These are phyloP conservation scores for Ceratosolen solmsi DNA, from an alignment of 1,140 invertebrate genomes.

Conservation along the genomic window DNA sequence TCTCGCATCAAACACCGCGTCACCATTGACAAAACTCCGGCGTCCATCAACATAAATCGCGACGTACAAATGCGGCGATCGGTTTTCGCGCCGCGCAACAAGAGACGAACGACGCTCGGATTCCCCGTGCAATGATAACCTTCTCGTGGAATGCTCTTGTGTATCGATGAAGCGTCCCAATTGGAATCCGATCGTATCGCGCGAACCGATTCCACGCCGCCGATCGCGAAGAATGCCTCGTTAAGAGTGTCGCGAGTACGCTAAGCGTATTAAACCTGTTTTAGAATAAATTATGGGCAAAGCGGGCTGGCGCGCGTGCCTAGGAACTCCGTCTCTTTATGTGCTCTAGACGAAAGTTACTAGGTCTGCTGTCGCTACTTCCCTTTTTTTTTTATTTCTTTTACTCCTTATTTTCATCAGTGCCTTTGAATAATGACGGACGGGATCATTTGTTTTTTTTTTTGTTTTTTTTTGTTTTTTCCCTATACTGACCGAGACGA, in stretches of 20 bases:
- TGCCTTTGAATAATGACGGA: neutral
- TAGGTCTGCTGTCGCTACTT: neutral
- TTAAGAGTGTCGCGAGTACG: constrained; percentile 42
- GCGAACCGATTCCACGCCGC: constrained; percentile 47
- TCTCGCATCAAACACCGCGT: neutral
- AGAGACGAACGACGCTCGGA: constrained; percentile 27
- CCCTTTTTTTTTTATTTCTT: neutral
- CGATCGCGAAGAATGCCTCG: constrained; percentile 54
- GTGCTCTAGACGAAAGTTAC: neutral
- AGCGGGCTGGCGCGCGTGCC: neutral
- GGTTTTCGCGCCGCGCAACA: constrained; percentile 40
- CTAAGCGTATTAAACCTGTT: constrained; percentile 39
- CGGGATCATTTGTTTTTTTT: neutral
- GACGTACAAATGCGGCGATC: neutral
- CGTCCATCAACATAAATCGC: neutral
- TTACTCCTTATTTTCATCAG: neutral
- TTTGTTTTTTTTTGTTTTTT: no score
- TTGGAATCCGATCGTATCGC: constrained; percentile 59
- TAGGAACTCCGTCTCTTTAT: neutral
- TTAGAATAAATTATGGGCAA: constrained; percentile 40
- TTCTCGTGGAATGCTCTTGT: neutral
- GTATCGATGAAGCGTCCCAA: constrained; percentile 48
- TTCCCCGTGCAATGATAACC: constrained; percentile 25
- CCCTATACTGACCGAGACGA: no score
- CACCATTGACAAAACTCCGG: constrained; percentile 8